A percentile compares a stretch with the other conserved stretches of the same genome.
These are phyloP conservation scores for Scytalopus superciliaris DNA, from an alignment of 2,113 vertebrate species.

Conservation along the genomic window DNA sequence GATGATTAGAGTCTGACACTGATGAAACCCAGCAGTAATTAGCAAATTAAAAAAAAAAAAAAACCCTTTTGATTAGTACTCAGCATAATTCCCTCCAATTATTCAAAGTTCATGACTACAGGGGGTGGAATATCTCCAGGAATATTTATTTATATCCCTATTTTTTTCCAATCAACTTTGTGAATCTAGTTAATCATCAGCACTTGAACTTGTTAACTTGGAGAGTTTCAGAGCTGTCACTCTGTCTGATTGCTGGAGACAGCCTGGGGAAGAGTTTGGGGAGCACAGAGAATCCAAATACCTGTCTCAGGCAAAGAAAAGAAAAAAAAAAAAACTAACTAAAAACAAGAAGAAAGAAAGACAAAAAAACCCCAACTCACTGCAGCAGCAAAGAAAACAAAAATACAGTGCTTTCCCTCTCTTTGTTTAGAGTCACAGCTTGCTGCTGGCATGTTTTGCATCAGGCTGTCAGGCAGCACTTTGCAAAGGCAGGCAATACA, in stretches of 20 bases:
- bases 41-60: constrained; percentile 78
- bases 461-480: constrained; percentile 7
- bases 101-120: constrained; percentile 86
- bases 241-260: constrained; percentile 65
- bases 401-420: constrained; percentile 36
- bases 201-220: constrained; percentile 71
- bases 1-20: constrained; percentile 85
- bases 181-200: constrained; percentile 76
- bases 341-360: not conserved
- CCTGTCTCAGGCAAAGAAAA: not conserved
- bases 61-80: constrained; percentile 83
- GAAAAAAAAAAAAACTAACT: not conserved
- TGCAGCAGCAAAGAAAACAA: constrained; percentile 38
- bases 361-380: not conserved
- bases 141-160: constrained; percentile 84
- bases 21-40: constrained; percentile 85
- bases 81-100: constrained; percentile 86
- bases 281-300: constrained; percentile 26
- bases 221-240: constrained; percentile 58
- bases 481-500: constrained; percentile 16
- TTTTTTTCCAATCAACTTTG: constrained; percentile 78
- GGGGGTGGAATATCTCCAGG: constrained; percentile 82
- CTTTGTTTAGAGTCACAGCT: constrained; percentile 62
- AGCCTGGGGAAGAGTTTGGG: constrained; percentile 8
- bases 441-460: constrained; percentile 60